Percentiles rank a stretch among this genome's conserved stretches.
Evolutionary conservation across 2,797 vertebrate genomes (phyloP).

Genomic region (Girardinus metallicus): DNA sequence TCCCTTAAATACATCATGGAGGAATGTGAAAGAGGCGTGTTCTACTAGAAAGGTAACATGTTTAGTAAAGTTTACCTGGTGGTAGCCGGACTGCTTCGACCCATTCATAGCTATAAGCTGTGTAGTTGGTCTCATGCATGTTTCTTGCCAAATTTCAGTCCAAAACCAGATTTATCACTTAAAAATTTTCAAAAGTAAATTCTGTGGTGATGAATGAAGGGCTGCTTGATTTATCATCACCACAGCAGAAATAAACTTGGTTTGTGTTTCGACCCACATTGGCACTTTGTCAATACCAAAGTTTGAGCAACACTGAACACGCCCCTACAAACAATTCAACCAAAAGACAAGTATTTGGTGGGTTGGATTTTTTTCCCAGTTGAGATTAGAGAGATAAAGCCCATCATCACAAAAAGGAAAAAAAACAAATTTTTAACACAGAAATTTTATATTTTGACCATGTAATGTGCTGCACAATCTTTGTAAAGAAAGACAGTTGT

Average conservation of each 20-base stretch:
- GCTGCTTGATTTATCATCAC: neutral
- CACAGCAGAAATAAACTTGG: neutral
- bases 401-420: neutral
- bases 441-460: neutral
- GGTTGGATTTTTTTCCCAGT: neutral
- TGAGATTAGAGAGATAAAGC: neutral
- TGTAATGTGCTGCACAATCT: neutral
- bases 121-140: neutral
- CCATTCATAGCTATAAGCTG: neutral
- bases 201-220: neutral
- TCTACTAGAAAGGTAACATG: neutral
- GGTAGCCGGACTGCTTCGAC: neutral
- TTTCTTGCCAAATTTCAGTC: neutral
- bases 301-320: neutral
- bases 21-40: neutral
- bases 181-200: neutral
- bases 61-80: constrained; percentile 3
- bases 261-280: neutral
- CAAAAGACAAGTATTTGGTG: neutral
- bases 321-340: neutral
- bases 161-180: neutral
- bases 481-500: neutral
- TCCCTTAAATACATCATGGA: neutral
- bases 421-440: neutral
- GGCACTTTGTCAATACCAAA: neutral